Evolutionary conservation across 2,797 vertebrate genomes (phyloP).

Genomic region (Channa striata): DNA sequence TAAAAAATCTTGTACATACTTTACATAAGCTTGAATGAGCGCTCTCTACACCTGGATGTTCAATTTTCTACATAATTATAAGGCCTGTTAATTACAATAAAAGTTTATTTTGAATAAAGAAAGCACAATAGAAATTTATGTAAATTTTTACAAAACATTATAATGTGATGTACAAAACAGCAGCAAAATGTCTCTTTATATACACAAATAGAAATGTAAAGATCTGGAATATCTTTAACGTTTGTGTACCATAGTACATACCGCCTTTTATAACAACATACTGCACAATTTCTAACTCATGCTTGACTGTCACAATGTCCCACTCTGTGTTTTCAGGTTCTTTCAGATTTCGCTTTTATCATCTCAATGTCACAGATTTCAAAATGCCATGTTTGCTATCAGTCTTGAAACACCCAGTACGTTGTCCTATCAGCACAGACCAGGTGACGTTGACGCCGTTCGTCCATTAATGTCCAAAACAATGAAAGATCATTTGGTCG

Average conservation of each 20-base stretch:
- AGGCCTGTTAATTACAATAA: conserved; percentile 25
- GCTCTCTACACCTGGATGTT: background rate
- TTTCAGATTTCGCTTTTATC: conserved; percentile 7
- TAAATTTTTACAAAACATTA: conserved; percentile 19
- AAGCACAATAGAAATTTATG: background rate
- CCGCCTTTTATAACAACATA: conserved; percentile 7
- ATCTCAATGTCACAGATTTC: conserved; percentile 16
- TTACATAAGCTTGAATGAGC: conserved; percentile 20
- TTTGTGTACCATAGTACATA: conserved; percentile 57
- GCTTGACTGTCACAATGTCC: background rate
- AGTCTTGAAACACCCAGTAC: background rate
- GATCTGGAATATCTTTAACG: conserved; percentile 36
- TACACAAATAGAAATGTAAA: conserved; percentile 25
- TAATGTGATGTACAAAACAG: background rate
- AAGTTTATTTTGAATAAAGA: conserved; percentile 44
- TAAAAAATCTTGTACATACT: conserved; percentile 50
- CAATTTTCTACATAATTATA: conserved; percentile 16
- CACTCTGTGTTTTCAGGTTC: background rate
- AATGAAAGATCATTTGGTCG: background rate
- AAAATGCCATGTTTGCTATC: conserved; percentile 16
- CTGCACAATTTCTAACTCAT: conserved; percentile 9
- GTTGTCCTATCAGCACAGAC: background rate
- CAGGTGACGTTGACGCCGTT: background rate
- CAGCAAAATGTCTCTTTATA: conserved; percentile 18
- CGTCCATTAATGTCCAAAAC: conserved; percentile 28